A percentile compares a stretch with the other conserved stretches of the same genome.
Evolutionary conservation across 1,140 invertebrate genomes (phyloP).

Genomic region (Wiebesia pumilae): DNA sequence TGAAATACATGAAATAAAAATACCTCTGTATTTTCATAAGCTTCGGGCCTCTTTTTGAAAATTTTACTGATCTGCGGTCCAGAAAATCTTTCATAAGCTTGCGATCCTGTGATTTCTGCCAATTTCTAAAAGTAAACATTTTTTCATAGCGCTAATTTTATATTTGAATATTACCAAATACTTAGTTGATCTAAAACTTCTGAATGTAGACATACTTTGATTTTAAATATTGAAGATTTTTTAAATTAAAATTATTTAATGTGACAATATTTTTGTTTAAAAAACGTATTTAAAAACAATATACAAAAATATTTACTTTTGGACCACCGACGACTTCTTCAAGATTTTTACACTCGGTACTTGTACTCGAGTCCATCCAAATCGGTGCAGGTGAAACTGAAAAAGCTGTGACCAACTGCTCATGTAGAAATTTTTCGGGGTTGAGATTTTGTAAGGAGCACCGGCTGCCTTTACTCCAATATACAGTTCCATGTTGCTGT

Average conservation of each 20-base stretch:
- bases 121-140: slow-evolving; percentile 77
- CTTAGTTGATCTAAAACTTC: no score
- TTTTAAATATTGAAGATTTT: no score
- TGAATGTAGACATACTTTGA: no score
- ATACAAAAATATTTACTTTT: slow-evolving; percentile 72
- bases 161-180: no score
- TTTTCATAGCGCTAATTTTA: not conserved
- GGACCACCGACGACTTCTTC: slow-evolving; percentile 89
- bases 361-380: slow-evolving; percentile 97
- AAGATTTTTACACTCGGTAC: slow-evolving; percentile 84
- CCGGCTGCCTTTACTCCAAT: slow-evolving; percentile 88
- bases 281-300: no score
- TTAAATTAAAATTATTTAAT: no score
- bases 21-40: slow-evolving; percentile 89
- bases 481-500: slow-evolving; percentile 97
- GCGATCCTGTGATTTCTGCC: slow-evolving; percentile 91
- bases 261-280: no score
- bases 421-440: slow-evolving; percentile 86
- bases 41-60: slow-evolving; percentile 81
- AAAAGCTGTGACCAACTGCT: slow-evolving; percentile 87
- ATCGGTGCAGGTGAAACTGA: slow-evolving; percentile 89
- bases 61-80: slow-evolving; percentile 95
- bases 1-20: not conserved
- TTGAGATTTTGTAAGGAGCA: slow-evolving; percentile 80
- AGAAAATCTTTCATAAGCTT: slow-evolving; percentile 95